Evolutionary conservation across 2,888 invertebrate genomes (phyloP).

Genomic region (Orchestes rusci): DNA sequence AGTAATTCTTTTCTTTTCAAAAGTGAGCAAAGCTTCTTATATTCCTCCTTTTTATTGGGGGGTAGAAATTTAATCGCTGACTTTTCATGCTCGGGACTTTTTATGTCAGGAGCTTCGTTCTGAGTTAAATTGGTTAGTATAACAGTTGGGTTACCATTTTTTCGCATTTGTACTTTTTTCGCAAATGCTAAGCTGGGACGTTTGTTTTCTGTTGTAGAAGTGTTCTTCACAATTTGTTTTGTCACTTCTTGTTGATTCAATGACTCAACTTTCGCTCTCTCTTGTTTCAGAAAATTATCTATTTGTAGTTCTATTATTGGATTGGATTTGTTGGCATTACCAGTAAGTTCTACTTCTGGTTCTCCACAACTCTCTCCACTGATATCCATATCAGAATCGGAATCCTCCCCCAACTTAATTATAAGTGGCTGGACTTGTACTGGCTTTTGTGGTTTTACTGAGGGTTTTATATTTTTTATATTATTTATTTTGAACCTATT

Average conservation of each 20-base stretch:
- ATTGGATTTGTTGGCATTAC: not conserved
- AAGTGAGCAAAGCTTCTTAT: conserved; percentile 39
- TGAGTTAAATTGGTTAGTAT: too few relatives aligned
- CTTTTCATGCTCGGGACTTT: too few relatives aligned
- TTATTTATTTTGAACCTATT: too few relatives aligned
- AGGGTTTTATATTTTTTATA: conserved; percentile 12
- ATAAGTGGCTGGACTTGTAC: conserved; percentile 41
- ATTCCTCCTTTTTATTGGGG: conserved; percentile 41
- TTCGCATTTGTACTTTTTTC: too few relatives aligned
- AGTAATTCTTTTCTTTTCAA: conserved; percentile 37
- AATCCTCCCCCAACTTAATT: conserved; percentile 34
- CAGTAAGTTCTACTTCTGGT: not conserved
- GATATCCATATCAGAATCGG: conserved; percentile 38
- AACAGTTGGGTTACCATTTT: too few relatives aligned
- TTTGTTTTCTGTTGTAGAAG: not conserved
- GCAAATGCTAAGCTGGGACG: too few relatives aligned
- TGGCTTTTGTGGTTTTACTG: too few relatives aligned
- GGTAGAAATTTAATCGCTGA: conserved; percentile 40
- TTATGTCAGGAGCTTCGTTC: too few relatives aligned
- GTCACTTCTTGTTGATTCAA: not conserved
- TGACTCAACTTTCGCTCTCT: conserved; percentile 40
- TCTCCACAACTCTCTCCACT: conserved; percentile 11
- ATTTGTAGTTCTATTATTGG: too few relatives aligned
- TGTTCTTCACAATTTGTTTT: conserved; percentile 1
- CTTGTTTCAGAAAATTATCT: conserved; percentile 39